Evolutionary conservation across 92 coral and sea anemone genomes (phyloP).

Genomic region (Actinernus sp.): DNA sequence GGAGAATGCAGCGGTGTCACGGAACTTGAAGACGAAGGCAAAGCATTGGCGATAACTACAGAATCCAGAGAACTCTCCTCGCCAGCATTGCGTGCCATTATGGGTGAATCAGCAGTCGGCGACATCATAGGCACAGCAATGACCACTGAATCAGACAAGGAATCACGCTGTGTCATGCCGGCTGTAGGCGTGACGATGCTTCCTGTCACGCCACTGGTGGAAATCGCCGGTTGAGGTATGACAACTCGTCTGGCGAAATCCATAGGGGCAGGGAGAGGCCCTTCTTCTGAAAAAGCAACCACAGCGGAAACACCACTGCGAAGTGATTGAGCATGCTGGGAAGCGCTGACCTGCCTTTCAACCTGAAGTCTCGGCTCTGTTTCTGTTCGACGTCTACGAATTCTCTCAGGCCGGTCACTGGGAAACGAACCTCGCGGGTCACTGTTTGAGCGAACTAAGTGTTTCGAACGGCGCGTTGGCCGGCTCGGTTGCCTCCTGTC

Average conservation of each 20-base stretch:
- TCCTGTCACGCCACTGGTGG: slow-evolving; percentile 24
- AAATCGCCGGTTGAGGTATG: slow-evolving; percentile 4
- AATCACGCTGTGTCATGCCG: slow-evolving; percentile 5
- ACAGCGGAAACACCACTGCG: slow-evolving; percentile 14
- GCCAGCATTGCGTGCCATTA: background rate
- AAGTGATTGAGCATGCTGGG: slow-evolving; percentile 1
- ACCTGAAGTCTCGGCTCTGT: slow-evolving; percentile 30
- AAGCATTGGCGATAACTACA: slow-evolving; percentile 63
- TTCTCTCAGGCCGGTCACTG: slow-evolving; percentile 44
- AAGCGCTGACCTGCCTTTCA: background rate
- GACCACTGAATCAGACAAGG: slow-evolving; percentile 56
- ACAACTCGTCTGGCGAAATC: slow-evolving; percentile 30
- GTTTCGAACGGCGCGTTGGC: slow-evolving; percentile 65
- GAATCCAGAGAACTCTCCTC: slow-evolving; percentile 12
- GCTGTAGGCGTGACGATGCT: slow-evolving; percentile 14
- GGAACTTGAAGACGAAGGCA: slow-evolving; percentile 29
- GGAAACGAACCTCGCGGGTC: slow-evolving; percentile 74
- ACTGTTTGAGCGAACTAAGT: slow-evolving; percentile 74
- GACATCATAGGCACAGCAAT: slow-evolving; percentile 60
- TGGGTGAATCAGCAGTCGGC: slow-evolving; percentile 23
- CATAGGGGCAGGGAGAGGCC: slow-evolving; percentile 7
- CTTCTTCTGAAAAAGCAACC: slow-evolving; percentile 8
- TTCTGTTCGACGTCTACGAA: slow-evolving; percentile 51
- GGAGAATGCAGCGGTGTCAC: slow-evolving; percentile 73
- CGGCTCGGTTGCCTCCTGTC: slow-evolving; percentile 17